These are phyloP conservation scores for Invenusta paracnida DNA, from an alignment of 2,888 invertebrate species.

Conservation along the genomic window DNA sequence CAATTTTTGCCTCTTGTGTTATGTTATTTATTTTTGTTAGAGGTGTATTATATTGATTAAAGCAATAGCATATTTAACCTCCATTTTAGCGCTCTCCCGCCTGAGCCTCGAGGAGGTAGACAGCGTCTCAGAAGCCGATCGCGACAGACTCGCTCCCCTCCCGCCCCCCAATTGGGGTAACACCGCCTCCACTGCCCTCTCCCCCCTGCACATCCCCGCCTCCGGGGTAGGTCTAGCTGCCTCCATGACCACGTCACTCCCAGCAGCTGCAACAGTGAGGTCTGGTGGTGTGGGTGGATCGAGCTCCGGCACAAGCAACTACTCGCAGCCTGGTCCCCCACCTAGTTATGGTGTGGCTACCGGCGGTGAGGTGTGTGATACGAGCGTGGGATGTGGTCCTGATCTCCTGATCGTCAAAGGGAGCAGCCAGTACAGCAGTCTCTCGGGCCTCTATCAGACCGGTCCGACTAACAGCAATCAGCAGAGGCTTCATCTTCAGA, in stretches of 20 bases:
- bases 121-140: conserved; percentile 64
- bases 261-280: background rate
- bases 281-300: background rate
- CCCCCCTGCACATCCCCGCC: background rate
- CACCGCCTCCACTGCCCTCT: conserved; percentile 6
- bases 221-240: no score
- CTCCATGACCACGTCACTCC: background rate
- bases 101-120: conserved; percentile 59
- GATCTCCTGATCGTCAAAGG: background rate
- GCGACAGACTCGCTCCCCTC: conserved; percentile 67
- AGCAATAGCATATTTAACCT: no score
- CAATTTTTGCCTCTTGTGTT: no score
- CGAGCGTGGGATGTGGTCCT: background rate
- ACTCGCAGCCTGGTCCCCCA: background rate
- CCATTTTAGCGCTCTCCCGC: conserved; percentile 44
- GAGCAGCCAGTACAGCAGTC: conserved; percentile 9
- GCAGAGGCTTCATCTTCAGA: background rate
- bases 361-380: background rate
- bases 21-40: no score
- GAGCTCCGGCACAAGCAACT: background rate
- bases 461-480: background rate
- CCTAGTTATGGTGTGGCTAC: background rate
- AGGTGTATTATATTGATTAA: no score
- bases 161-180: conserved; percentile 66
- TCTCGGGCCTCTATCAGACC: background rate